Percentiles rank a stretch among this genome's conserved stretches.
Conservation (phyloP, 2,888 invertebrate genomes). For the Eristalinus aeneus region DNA sequence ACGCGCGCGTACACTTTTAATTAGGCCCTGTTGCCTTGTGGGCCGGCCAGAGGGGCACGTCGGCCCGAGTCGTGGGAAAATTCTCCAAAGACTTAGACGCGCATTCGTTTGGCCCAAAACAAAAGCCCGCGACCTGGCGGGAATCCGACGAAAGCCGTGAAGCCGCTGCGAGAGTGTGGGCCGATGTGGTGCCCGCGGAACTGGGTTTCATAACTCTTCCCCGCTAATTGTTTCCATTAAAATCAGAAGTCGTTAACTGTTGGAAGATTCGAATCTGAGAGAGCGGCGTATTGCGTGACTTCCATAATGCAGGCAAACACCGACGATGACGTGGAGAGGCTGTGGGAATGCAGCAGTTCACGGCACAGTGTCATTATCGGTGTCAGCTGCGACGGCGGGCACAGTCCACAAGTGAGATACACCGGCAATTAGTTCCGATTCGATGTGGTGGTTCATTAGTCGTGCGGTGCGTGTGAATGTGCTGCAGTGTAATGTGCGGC, state of each 20-base stretch:
- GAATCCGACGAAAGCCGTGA: slow-evolving; percentile 15
- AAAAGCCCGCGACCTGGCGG: slow-evolving; percentile 4
- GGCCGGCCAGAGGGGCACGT: not conserved
- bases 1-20: slow-evolving; percentile 56
- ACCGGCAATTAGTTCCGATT: not conserved
- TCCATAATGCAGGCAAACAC: not conserved
- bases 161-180: slow-evolving; percentile 10
- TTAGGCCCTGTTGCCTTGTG: slow-evolving; percentile 31
- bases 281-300: slow-evolving; percentile 31
- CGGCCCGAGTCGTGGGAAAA: slow-evolving; percentile 41
- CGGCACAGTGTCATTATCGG: slow-evolving; percentile 22
- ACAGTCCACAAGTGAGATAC: not conserved
- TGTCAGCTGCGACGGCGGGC: not conserved
- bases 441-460: not conserved
- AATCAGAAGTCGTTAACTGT: slow-evolving; percentile 25
- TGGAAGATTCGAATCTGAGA: slow-evolving; percentile 27
- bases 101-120: slow-evolving; percentile 40
- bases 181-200: not conserved
- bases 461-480: not conserved
- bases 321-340: too few species aligned
- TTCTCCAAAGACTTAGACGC: slow-evolving; percentile 14
- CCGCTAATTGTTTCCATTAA: slow-evolving; percentile 50
- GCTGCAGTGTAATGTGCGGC: not conserved
- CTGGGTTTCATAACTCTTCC: slow-evolving; percentile 27
- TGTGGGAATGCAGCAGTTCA: slow-evolving; percentile 26